A percentile compares a stretch with the other conserved stretches of the same genome.
Conservation (phyloP, 1,140 invertebrate genomes). For the Lepidotrigona ventralis region DNA sequence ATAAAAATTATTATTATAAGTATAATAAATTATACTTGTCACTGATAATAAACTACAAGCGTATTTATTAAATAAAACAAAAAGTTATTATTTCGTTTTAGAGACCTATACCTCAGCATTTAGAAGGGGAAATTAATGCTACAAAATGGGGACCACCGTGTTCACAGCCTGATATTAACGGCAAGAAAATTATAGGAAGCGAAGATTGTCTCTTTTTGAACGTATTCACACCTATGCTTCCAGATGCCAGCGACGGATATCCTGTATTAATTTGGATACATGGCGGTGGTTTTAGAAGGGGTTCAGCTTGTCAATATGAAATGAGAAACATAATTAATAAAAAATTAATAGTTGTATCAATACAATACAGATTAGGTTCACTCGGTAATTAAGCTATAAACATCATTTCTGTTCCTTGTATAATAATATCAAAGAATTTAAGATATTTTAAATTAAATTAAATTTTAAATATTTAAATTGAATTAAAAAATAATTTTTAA, state of each 20-base stretch:
- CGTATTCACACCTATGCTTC: slow-evolving; percentile 86
- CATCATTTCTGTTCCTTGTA: background rate
- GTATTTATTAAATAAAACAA: background rate
- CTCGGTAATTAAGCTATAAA: slow-evolving; percentile 80
- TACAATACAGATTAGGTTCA: slow-evolving; percentile 90
- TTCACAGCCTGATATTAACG: slow-evolving; percentile 79
- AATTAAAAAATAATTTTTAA: too few species aligned
- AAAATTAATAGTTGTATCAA: slow-evolving; percentile 87
- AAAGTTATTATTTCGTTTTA: slow-evolving; percentile 60
- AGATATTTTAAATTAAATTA: background rate
- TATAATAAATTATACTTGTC: too few species aligned
- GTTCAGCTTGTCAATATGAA: slow-evolving; percentile 84
- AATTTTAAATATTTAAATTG: too few species aligned
- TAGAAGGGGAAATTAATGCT: slow-evolving; percentile 81
- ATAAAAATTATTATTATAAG: too few species aligned
- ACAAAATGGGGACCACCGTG: slow-evolving; percentile 80
- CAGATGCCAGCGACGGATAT: slow-evolving; percentile 79
- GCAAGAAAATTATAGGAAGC: slow-evolving; percentile 78
- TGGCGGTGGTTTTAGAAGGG: slow-evolving; percentile 83
- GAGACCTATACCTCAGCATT: slow-evolving; percentile 78
- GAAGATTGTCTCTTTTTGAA: slow-evolving; percentile 92
- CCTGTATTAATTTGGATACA: slow-evolving; percentile 85
- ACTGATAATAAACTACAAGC: too few species aligned
- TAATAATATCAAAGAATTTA: background rate
- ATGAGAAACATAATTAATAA: slow-evolving; percentile 82